A percentile compares a stretch with the other conserved stretches of the same genome.
Conservation (phyloP, 2,888 invertebrate genomes). For the Willowsia nigromaculata region DNA sequence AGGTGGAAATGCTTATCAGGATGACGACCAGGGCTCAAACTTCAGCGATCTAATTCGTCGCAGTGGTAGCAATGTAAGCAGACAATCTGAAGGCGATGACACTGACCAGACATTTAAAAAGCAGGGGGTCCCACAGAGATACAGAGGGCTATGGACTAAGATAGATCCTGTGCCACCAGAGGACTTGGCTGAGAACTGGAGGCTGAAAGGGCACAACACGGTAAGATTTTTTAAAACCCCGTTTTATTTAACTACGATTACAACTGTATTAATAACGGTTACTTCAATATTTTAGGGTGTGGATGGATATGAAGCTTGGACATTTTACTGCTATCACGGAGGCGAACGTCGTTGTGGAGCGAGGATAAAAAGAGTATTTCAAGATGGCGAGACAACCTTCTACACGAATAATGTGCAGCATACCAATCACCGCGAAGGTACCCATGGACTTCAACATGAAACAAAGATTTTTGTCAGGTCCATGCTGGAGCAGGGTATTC, state of each 20-base stretch:
- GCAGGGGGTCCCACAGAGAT: background rate
- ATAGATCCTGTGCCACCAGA: background rate
- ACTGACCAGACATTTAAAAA: background rate
- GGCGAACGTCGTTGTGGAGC: background rate
- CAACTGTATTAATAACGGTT: background rate
- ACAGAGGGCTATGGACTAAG: background rate
- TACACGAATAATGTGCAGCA: background rate
- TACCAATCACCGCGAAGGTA: background rate
- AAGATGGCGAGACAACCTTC: background rate
- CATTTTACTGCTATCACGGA: background rate
- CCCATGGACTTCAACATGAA: background rate
- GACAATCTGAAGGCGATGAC: background rate
- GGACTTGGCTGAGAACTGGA: background rate
- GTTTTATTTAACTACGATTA: background rate
- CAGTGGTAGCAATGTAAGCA: too few species aligned
- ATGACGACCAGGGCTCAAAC: too few species aligned
- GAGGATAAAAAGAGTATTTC: background rate
- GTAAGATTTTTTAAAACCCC: background rate
- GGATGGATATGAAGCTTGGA: background rate
- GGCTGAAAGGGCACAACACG: background rate
- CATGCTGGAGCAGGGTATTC: background rate
- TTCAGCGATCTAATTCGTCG: too few species aligned
- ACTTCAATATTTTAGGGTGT: background rate
- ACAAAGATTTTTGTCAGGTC: background rate
- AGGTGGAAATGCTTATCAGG: too few species aligned